phyloP scores from a whole-genome alignment of 1,140 invertebrate species.

The Drosophila rufa region DNA sequence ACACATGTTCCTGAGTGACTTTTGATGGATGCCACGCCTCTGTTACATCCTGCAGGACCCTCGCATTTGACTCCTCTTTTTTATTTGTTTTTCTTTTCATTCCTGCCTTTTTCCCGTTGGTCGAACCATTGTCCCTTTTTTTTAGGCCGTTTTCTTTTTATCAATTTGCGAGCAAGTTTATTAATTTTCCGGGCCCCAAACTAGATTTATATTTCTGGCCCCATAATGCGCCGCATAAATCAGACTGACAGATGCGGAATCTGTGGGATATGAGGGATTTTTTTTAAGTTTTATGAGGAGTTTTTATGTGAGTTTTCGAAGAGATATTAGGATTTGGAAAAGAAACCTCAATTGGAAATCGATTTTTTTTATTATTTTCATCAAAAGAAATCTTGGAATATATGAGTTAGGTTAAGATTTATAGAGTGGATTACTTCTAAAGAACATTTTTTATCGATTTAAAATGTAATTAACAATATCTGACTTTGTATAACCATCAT shows the following conservation, averaged over 20 bases:
- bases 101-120: slow-evolving; percentile 7
- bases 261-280: slow-evolving; percentile 31
- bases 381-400: background rate
- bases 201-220: slow-evolving; percentile 21
- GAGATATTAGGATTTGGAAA: background rate
- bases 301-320: slow-evolving; percentile 7
- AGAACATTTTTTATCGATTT: background rate
- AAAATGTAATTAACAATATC: slow-evolving; percentile 10
- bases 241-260: slow-evolving; percentile 34
- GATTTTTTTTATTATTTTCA: background rate
- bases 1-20: slow-evolving; percentile 74
- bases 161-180: slow-evolving; percentile 72
- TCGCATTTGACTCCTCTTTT: slow-evolving; percentile 26
- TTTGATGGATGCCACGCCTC: slow-evolving; percentile 65
- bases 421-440: too few relatives aligned
- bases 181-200: slow-evolving; percentile 64
- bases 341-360: background rate
- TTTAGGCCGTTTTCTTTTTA: slow-evolving; percentile 56
- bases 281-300: slow-evolving; percentile 2
- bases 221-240: slow-evolving; percentile 59
- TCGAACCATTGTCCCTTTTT: slow-evolving; percentile 28
- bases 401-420: background rate
- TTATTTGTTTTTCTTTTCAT: slow-evolving; percentile 29
- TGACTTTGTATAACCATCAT: too few relatives aligned
- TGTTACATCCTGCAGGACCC: slow-evolving; percentile 47